Evolutionary conservation across 2,888 invertebrate species (phyloP).

Genomic region (Parapristionchus giblindavisi): DNA sequence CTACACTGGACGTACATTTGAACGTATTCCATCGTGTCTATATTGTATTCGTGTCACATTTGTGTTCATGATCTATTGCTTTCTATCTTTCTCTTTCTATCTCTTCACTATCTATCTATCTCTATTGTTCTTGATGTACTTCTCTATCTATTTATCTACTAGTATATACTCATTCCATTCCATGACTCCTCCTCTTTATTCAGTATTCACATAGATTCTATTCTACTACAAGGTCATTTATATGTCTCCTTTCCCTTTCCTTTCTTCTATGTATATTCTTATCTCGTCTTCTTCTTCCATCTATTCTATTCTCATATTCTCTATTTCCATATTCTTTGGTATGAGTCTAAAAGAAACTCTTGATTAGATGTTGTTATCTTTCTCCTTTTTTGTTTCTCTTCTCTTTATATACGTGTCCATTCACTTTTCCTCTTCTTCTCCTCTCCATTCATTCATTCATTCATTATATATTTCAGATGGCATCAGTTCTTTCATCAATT

Average conservation of each 20-base stretch:
- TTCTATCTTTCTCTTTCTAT: neutral
- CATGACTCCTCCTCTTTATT: constrained; percentile 24
- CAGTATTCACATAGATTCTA: too few relatives aligned
- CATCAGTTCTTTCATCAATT: constrained; percentile 30
- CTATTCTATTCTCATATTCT: constrained; percentile 1
- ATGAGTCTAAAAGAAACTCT: neutral
- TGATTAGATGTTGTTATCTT: constrained; percentile 26
- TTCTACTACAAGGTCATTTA: constrained; percentile 7
- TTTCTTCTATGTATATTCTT: too few relatives aligned
- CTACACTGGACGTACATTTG: too few relatives aligned
- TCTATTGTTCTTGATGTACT: too few relatives aligned
- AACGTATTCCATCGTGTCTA: too few relatives aligned
- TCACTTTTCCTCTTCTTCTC: neutral
- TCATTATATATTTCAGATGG: constrained; percentile 3
- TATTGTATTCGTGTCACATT: too few relatives aligned
- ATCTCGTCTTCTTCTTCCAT: constrained; percentile 27
- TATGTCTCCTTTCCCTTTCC: constrained; percentile 21
- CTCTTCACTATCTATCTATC: neutral
- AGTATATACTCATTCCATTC: constrained; percentile 31
- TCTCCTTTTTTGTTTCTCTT: neutral
- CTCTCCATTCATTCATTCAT: constrained; percentile 8
- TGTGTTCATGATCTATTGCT: constrained; percentile 10
- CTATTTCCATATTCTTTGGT: constrained; percentile 38
- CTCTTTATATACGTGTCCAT: neutral
- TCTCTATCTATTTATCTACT: too few relatives aligned